phyloP scores from a whole-genome alignment of 1,140 invertebrate species.

The Glossosoma conforme region DNA sequence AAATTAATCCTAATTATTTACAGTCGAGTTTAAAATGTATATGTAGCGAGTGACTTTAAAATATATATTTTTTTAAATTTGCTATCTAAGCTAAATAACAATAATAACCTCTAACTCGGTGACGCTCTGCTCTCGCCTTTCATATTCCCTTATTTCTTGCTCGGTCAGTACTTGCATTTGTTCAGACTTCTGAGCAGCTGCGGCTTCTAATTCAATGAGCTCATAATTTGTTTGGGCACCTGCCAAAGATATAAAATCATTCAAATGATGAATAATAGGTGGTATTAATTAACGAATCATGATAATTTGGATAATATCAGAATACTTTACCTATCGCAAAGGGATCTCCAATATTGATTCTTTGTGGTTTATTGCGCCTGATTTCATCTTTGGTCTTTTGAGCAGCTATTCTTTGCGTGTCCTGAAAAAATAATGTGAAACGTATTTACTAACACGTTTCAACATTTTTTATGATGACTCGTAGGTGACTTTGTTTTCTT shows the following conservation, averaged over 20 bases:
- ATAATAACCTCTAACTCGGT: constrained; percentile 88
- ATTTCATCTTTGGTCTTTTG: constrained; percentile 81
- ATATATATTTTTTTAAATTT: no score
- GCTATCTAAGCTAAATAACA: no score
- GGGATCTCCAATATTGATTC: constrained; percentile 46
- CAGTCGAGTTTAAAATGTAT: not conserved
- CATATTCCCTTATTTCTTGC: constrained; percentile 74
- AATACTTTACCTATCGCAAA: constrained; percentile 38
- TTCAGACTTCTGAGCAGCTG: constrained; percentile 52
- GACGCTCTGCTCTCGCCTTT: constrained; percentile 88
- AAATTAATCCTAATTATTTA: not conserved
- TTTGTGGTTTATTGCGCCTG: constrained; percentile 56
- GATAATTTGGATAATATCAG: no score
- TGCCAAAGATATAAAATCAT: no score
- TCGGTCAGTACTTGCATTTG: constrained; percentile 81
- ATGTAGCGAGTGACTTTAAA: not conserved
- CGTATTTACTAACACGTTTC: no score
- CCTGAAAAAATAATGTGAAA: constrained; percentile 40
- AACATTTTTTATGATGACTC: no score
- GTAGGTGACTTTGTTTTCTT: no score
- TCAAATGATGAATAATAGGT: no score
- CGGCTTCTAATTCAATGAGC: constrained; percentile 22
- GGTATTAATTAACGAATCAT: no score
- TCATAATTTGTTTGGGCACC: no score
- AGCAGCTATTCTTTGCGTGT: constrained; percentile 72